Evolutionary conservation across 2,113 vertebrate species (phyloP), one percentile per base, ranked within the genome.

Genomic region (Kryptolebias marmoratus): DNA sequence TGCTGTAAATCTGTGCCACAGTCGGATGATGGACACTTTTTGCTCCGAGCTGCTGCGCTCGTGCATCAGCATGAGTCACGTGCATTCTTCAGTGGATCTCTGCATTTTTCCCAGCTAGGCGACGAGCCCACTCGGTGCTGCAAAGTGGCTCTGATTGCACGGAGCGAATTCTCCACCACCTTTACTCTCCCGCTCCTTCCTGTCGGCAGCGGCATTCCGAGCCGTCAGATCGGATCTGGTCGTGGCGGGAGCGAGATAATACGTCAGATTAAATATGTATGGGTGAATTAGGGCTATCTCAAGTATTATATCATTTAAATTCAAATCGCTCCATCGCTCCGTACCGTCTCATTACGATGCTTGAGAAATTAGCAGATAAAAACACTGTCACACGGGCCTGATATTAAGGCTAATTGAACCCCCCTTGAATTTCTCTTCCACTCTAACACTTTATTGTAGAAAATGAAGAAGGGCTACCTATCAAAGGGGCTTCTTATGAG

Each of bases 231-330:
- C 88, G 71, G 75, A 89, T 91, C 87, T 86, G 79, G 80, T 74
- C 82, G 47, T 85, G 62, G 74, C 80, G 89, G 88, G 84, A 86
- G 89, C 89, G 52, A 88, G 92, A 92, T 94, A 91, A 93, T 93
- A 80, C 83, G 87, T 91, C 87, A 92, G 89, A 94, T 94, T 94
- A 94, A 94, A 94, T 94, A 94, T 94, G 92, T 93, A 94, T 93
- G 88, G 90, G 84, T 81, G 85, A 94, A 93, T 93, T 91, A 94
- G 91, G 88, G 76, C 90, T 83, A 91, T 90, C 91, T 94, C 78
- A 90, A 93, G 88, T 92, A 93, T 92, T 91, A 83, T 93, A 91
- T 93, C 91, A 93, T 93, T 94, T 93, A 92, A 92, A 94, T 94
- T 94, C 91, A 93, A 92, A 93, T 92, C 88, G 88, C 85, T 93